phyloP scores from a whole-genome alignment of 2,888 invertebrate species.

The Julus scandinavius region DNA sequence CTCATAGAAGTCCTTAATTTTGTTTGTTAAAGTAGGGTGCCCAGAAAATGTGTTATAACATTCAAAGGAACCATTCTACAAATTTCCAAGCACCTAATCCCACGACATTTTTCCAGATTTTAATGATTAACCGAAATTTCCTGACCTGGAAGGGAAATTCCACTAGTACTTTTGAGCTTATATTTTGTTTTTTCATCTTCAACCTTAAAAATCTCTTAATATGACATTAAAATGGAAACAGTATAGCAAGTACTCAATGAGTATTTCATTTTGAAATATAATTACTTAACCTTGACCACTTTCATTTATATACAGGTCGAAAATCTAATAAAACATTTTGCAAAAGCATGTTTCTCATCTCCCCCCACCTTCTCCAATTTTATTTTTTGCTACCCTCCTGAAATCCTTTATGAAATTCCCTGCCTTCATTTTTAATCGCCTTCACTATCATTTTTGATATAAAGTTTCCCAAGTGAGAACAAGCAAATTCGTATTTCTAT shows the following conservation, averaged over 20 bases:
- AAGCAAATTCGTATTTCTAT: slow-evolving; percentile 12
- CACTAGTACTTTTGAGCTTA: too few species aligned
- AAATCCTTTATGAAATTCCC: slow-evolving; percentile 45
- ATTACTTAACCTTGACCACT: slow-evolving; percentile 24
- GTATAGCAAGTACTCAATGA: background rate
- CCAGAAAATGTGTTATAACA: too few species aligned
- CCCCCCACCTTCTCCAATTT: background rate
- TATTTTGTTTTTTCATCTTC: too few species aligned
- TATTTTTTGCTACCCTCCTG: background rate
- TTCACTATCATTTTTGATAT: slow-evolving; percentile 38
- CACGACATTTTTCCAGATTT: too few species aligned
- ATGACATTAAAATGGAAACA: too few species aligned
- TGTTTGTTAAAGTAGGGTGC: too few species aligned
- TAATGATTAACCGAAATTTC: too few species aligned
- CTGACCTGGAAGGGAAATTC: too few species aligned
- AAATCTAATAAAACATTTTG: slow-evolving; percentile 29
- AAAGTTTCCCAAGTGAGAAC: slow-evolving; percentile 44
- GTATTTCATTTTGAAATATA: slow-evolving; percentile 18
- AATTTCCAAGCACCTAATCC: too few species aligned
- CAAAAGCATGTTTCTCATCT: slow-evolving; percentile 36
- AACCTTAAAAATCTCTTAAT: too few species aligned
- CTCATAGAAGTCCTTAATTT: too few species aligned
- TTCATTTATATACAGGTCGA: slow-evolving; percentile 16
- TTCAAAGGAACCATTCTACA: too few species aligned
- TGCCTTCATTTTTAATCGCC: slow-evolving; percentile 41